phyloP scores from a whole-genome alignment of 2,797 vertebrate species.

The Crenichthys baileyi region DNA sequence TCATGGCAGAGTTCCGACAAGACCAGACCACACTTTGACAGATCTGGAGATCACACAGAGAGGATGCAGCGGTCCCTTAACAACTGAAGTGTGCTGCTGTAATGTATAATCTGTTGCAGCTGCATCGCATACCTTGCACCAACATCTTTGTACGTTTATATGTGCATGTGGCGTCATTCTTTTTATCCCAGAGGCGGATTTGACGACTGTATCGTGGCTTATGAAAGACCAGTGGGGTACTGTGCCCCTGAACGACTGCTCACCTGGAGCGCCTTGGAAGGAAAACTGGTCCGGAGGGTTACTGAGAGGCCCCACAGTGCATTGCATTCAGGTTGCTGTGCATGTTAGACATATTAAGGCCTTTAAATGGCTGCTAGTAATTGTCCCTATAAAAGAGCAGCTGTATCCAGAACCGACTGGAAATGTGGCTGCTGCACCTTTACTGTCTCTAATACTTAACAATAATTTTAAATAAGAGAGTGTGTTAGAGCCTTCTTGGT shows the following conservation, averaged over 20 bases:
- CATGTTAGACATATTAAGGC: slow-evolving; percentile 66
- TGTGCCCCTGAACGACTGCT: slow-evolving; percentile 51
- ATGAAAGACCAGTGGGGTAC: slow-evolving; percentile 55
- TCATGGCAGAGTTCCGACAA: slow-evolving; percentile 50
- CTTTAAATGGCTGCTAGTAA: slow-evolving; percentile 68
- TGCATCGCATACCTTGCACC: slow-evolving; percentile 39
- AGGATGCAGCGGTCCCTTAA: slow-evolving; percentile 59
- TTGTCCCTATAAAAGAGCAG: slow-evolving; percentile 69
- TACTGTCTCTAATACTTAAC: slow-evolving; percentile 46
- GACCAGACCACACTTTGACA: slow-evolving; percentile 58
- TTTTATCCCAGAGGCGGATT: slow-evolving; percentile 34
- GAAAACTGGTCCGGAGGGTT: slow-evolving; percentile 41
- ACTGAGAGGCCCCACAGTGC: slow-evolving; percentile 47
- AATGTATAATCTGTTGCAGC: slow-evolving; percentile 63
- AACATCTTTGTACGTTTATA: slow-evolving; percentile 44
- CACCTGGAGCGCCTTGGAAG: slow-evolving; percentile 42
- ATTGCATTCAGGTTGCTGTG: slow-evolving; percentile 58
- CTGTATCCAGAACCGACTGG: slow-evolving; percentile 50
- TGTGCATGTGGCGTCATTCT: slow-evolving; percentile 33
- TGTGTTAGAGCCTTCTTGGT: slow-evolving; percentile 25
- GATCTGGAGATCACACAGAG: slow-evolving; percentile 63
- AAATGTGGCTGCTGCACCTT: slow-evolving; percentile 51
- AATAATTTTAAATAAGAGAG: slow-evolving; percentile 48
- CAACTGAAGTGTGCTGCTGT: slow-evolving; percentile 49
- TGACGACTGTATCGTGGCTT: slow-evolving; percentile 51